Conservation (phyloP, 2,113 vertebrate genomes). For the Myiozetetes cayanensis region DNA sequence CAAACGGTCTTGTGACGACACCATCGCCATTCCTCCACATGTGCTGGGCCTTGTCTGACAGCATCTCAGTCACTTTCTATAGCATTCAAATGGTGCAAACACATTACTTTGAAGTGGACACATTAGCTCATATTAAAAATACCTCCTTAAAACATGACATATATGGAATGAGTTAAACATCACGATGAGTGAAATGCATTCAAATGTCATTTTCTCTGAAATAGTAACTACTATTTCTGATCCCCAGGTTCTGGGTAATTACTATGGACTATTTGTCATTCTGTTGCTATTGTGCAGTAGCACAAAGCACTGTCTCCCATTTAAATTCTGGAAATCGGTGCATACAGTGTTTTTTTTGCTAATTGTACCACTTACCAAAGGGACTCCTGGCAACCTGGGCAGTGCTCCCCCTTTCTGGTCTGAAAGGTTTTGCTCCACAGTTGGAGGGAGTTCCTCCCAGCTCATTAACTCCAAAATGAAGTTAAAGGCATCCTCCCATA, state of each 20-base stretch:
- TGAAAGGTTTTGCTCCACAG: background rate
- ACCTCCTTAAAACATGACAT: background rate
- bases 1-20: background rate
- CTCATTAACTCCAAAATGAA: background rate
- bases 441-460: background rate
- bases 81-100: accelerated
- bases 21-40: accelerated
- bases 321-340: background rate
- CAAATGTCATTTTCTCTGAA: background rate
- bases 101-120: background rate
- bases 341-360: background rate
- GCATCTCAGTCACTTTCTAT: background rate
- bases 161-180: background rate
- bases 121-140: background rate
- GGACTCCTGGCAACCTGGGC: background rate
- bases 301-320: background rate
- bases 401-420: accelerated
- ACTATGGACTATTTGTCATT: background rate
- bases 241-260: background rate
- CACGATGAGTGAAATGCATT: background rate
- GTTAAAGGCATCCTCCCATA: background rate
- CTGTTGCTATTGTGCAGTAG: background rate
- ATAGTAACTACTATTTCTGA: background rate
- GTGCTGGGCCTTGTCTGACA: accelerated
- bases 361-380: background rate